Evolutionary conservation across 2,888 invertebrate species (phyloP).

Genomic region (Aelia acuminata): DNA sequence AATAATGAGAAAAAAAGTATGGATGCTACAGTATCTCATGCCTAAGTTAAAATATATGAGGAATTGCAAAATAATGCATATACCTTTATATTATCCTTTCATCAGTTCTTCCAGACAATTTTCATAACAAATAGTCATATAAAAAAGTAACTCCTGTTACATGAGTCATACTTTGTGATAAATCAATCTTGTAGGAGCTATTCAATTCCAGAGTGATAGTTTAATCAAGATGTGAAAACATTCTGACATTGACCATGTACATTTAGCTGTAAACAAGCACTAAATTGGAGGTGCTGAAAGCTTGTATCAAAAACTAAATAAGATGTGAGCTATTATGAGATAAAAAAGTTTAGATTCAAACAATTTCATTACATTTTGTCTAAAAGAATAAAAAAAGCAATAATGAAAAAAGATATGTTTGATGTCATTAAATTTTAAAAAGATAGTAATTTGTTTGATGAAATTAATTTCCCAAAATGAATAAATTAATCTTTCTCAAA

Average conservation of each 20-base stretch:
- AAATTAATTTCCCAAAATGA: background rate
- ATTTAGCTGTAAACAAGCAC: constrained; percentile 49
- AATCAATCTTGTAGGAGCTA: constrained; percentile 23
- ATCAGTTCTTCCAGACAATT: constrained; percentile 25
- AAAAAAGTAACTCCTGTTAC: constrained; percentile 46
- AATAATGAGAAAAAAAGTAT: background rate
- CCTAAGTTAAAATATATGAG: constrained; percentile 13
- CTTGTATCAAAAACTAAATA: constrained; percentile 8
- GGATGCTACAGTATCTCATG: constrained; percentile 42
- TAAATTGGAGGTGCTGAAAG: constrained; percentile 27
- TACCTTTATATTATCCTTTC: constrained; percentile 35
- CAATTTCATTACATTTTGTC: background rate
- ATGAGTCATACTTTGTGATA: constrained; percentile 6
- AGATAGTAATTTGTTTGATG: background rate
- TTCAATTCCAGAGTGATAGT: constrained; percentile 34
- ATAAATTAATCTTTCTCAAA: background rate
- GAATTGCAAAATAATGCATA: constrained; percentile 25
- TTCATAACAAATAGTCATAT: constrained; percentile 22
- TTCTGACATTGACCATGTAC: constrained; percentile 24
- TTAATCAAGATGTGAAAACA: constrained; percentile 41
- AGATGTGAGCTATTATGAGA: constrained; percentile 11
- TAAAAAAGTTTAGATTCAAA: constrained; percentile 14
- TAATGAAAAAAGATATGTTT: background rate
- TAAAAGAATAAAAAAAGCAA: background rate
- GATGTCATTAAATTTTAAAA: too few species aligned